These are phyloP conservation scores for Indri indri DNA, from an alignment of 2,113 vertebrate species.

Conservation along the genomic window DNA sequence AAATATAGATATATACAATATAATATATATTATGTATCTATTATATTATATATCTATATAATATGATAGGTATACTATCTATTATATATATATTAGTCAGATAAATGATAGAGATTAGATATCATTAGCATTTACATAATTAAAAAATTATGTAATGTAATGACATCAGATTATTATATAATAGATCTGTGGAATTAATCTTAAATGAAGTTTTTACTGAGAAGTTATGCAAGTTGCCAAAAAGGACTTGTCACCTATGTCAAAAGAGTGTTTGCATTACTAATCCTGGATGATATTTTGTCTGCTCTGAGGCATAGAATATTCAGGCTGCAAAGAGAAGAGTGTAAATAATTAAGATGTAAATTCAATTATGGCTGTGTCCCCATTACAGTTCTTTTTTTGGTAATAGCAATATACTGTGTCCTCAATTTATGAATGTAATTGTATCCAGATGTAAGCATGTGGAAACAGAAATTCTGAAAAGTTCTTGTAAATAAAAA, in stretches of 20 bases:
- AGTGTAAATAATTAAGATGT: conserved; percentile 60
- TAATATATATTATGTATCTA: too few relatives aligned
- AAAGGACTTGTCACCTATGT: conserved; percentile 43
- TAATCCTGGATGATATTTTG: conserved; percentile 42
- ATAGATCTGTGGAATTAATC: conserved; percentile 9
- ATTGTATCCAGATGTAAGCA: not conserved
- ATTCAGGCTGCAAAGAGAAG: conserved; percentile 39
- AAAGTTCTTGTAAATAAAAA: conserved; percentile 61
- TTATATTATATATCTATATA: too few relatives aligned
- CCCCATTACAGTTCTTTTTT: conserved; percentile 37
- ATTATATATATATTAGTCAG: not conserved
- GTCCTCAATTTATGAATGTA: conserved; percentile 31
- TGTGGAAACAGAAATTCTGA: conserved; percentile 6
- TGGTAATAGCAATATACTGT: not conserved
- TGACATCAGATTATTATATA: not conserved
- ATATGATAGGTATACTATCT: too few relatives aligned
- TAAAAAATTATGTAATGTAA: not conserved
- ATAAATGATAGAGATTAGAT: conserved; percentile 11
- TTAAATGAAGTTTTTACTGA: conserved; percentile 47
- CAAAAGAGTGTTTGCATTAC: conserved; percentile 13
- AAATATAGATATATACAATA: too few relatives aligned
- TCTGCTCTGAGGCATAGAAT: conserved; percentile 29
- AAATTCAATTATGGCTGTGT: conserved; percentile 33
- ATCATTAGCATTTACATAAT: conserved; percentile 26
- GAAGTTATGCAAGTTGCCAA: not conserved